Evolutionary conservation across 1,140 invertebrate genomes (phyloP).

Genomic region (Anastrepha obliqua): DNA sequence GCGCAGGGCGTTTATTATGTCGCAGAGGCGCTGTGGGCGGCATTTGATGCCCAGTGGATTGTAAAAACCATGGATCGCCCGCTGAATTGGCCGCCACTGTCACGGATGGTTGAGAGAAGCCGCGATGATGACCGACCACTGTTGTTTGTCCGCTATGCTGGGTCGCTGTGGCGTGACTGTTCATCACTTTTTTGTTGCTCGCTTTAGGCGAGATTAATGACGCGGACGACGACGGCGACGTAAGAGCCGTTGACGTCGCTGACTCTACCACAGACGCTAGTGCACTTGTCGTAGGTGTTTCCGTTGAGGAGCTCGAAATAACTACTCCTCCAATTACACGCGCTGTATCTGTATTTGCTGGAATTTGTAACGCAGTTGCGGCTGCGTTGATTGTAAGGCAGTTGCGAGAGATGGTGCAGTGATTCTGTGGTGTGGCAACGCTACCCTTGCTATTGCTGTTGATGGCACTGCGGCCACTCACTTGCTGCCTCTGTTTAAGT

Average conservation of each 20-base stretch:
- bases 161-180: slow-evolving; percentile 73
- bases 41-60: slow-evolving; percentile 73
- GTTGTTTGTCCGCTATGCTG: slow-evolving; percentile 72
- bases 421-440: neutral
- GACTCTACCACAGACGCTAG: neutral
- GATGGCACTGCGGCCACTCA: slow-evolving; percentile 29
- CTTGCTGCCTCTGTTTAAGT: neutral
- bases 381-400: neutral
- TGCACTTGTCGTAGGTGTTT: slow-evolving; percentile 52
- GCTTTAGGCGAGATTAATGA: neutral
- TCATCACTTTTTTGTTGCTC: slow-evolving; percentile 66
- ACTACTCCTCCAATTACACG: neutral
- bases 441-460: neutral
- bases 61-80: slow-evolving; percentile 74
- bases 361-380: neutral
- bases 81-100: slow-evolving; percentile 66
- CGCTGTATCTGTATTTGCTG: neutral
- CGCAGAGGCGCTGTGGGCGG: slow-evolving; percentile 72
- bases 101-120: slow-evolving; percentile 72
- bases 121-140: slow-evolving; percentile 74
- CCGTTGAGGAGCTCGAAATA: slow-evolving; percentile 35
- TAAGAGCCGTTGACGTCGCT: slow-evolving; percentile 43
- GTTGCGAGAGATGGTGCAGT: neutral
- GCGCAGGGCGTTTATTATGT: slow-evolving; percentile 73
- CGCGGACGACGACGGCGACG: slow-evolving; percentile 40